Base-by-base conservation (phyloP, 2,797 vertebrate species). In the Chaetodon trifasciatus region DNA sequence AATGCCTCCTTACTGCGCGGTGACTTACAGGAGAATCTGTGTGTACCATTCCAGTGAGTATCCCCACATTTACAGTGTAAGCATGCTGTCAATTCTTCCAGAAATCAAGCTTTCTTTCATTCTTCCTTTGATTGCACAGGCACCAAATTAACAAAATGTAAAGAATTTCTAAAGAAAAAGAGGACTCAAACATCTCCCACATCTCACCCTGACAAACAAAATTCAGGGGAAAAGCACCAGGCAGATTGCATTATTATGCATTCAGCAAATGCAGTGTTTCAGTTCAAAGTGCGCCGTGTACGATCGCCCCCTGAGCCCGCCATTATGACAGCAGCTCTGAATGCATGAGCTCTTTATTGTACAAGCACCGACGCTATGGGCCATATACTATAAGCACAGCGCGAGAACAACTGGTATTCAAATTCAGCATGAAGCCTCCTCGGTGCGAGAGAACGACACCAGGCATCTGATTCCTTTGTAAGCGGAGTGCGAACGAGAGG, bases 401-500 rank as follows among this genome's bases (percentile, higher is more conserved):
- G 10, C 66, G 71, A 46, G 68, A 79, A 80, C 44, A 50, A 61
- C 52, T 75, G 68, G 82, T 70, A 53, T 82, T 81, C 64, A 75
- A 23, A 74, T 64, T 64, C 4, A 37, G 53, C 70, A 1, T 6
- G 50, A 64, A 77, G 70, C 82, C 68, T 86, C 78, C 57, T 65
- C 57, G 15, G 66, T 39, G 78, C 58, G 13, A 68, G 39, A 64
- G 58, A 65, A 37, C 81, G 85, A 79, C 71, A 55, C 55, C 72
- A 47, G 78, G 71, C 76, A 66, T 84, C 70, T n/a, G 83, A 79
- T 72, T 82, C 74, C 78, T 88, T 70, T 74, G 82, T 83, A 66
- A 79, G 56, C 12, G 2, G 32, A 70, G 80, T 74, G 89, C 55
- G 72, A 84, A 84, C 56, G 63, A 66, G 74, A 73, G 83, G 83